phyloP scores from a whole-genome alignment of 2,113 vertebrate genomes.

The Sinocyclocheilus anshuiensis region DNA sequence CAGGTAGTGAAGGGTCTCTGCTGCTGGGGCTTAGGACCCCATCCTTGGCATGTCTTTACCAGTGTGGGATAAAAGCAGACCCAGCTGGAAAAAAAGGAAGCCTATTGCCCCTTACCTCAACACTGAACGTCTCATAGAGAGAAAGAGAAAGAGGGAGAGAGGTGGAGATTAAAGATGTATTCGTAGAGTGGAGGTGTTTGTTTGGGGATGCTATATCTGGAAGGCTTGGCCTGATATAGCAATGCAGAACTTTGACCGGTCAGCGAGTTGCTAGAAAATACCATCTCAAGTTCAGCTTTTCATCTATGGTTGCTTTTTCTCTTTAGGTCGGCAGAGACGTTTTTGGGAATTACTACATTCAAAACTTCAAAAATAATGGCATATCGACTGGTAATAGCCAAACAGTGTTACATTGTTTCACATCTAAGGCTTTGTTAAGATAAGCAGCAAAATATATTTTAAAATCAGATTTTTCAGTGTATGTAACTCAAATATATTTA shows the following conservation, averaged over 20 bases:
- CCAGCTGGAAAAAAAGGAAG: slow-evolving; percentile 73
- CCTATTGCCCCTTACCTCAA: slow-evolving; percentile 70
- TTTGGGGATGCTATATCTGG: slow-evolving; percentile 76
- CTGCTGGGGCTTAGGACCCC: slow-evolving; percentile 45
- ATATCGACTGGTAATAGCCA: slow-evolving; percentile 88
- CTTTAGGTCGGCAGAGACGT: slow-evolving; percentile 92
- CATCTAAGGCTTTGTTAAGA: background rate
- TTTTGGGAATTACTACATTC: slow-evolving; percentile 93
- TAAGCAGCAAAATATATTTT: background rate
- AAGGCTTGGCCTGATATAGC: slow-evolving; percentile 73
- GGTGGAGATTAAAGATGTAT: slow-evolving; percentile 65
- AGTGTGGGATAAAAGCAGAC: slow-evolving; percentile 76
- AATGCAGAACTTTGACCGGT: slow-evolving; percentile 58
- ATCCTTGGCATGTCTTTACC: slow-evolving; percentile 75
- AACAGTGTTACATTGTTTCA: background rate
- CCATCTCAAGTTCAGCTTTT: slow-evolving; percentile 28
- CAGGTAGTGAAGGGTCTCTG: slow-evolving; percentile 30
- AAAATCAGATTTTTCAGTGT: background rate
- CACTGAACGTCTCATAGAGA: slow-evolving; percentile 66
- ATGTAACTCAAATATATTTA: background rate
- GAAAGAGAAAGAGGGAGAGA: slow-evolving; percentile 58
- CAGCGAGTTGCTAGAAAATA: slow-evolving; percentile 22
- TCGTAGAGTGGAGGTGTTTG: slow-evolving; percentile 73
- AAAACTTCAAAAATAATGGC: slow-evolving; percentile 89
- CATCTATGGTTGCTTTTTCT: slow-evolving; percentile 60